These are phyloP conservation scores for Eptatretus burgeri DNA, from an alignment of 2,113 vertebrate genomes.

Conservation along the genomic window DNA sequence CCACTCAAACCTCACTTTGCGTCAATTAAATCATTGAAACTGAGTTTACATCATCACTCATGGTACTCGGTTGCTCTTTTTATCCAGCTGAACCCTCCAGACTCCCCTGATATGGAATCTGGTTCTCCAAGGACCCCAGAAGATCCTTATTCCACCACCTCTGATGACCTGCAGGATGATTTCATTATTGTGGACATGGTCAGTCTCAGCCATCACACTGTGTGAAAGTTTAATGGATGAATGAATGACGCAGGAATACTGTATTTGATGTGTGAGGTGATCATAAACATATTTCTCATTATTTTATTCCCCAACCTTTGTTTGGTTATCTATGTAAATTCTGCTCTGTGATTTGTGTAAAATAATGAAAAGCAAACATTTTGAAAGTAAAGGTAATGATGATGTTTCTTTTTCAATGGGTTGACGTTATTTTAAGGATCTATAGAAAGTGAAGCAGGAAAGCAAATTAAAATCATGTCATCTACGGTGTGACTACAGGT, in stretches of 20 bases:
- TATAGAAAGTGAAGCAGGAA: no score
- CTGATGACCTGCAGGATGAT: constrained; percentile 47
- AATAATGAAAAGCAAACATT: no score
- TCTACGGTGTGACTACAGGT: no score
- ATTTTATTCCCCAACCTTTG: no score
- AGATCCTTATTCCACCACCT: constrained; percentile 40
- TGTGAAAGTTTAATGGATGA: constrained; percentile 8
- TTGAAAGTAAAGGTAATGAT: no score
- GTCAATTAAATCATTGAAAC: background rate
- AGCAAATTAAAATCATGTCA: no score
- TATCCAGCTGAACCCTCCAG: constrained; percentile 49
- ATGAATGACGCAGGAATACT: constrained; percentile 12
- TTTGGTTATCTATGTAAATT: background rate
- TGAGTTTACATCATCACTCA: no score
- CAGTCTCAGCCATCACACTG: constrained; percentile 16
- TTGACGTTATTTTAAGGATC: no score
- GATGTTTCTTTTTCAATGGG: no score
- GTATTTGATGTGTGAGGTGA: constrained; percentile 8
- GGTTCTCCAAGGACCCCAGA: constrained; percentile 59
- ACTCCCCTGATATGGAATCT: constrained; percentile 38
- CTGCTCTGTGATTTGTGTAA: background rate
- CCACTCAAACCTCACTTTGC: background rate
- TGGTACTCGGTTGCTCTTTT: no score
- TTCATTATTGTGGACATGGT: constrained; percentile 95
- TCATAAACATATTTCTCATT: no score